These are phyloP conservation scores for Odontocerum albicorne DNA, from an alignment of 2,888 invertebrate species.

Conservation along the genomic window DNA sequence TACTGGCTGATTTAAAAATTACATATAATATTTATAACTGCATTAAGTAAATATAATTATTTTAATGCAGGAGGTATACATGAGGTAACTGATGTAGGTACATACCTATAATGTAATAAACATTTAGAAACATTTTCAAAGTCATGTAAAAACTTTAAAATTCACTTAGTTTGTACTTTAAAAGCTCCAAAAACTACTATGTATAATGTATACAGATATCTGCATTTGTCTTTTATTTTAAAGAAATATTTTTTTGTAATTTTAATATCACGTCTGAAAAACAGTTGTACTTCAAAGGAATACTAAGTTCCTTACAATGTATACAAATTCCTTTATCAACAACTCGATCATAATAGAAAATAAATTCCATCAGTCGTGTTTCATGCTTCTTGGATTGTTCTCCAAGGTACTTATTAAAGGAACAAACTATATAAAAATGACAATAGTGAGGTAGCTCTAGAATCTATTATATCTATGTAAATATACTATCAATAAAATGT, in stretches of 20 bases:
- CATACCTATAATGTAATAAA: conserved; percentile 5
- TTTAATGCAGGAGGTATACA: conserved; percentile 15
- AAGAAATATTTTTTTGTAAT: too few species aligned
- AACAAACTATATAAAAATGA: conserved; percentile 2
- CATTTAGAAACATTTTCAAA: conserved; percentile 4
- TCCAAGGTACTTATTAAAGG: neutral
- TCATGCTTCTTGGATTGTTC: neutral
- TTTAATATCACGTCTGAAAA: too few species aligned
- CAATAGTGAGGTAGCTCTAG: conserved; percentile 33
- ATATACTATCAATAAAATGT: conserved; percentile 2
- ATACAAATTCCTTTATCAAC: too few species aligned
- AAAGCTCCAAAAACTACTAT: conserved; percentile 17
- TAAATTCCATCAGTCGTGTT: neutral
- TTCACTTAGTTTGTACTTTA: conserved; percentile 15
- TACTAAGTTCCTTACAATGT: too few species aligned
- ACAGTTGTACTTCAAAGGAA: too few species aligned
- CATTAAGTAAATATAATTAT: neutral
- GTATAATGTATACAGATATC: too few species aligned
- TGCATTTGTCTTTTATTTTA: too few species aligned
- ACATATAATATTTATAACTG: too few species aligned
- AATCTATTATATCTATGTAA: conserved; percentile 21
- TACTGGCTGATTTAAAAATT: too few species aligned
- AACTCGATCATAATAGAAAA: too few species aligned
- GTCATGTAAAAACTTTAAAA: conserved; percentile 8
- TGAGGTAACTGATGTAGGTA: conserved; percentile 18